Base-by-base conservation (phyloP, 2,888 invertebrate genomes). In the Sphinx pinastri region DNA sequence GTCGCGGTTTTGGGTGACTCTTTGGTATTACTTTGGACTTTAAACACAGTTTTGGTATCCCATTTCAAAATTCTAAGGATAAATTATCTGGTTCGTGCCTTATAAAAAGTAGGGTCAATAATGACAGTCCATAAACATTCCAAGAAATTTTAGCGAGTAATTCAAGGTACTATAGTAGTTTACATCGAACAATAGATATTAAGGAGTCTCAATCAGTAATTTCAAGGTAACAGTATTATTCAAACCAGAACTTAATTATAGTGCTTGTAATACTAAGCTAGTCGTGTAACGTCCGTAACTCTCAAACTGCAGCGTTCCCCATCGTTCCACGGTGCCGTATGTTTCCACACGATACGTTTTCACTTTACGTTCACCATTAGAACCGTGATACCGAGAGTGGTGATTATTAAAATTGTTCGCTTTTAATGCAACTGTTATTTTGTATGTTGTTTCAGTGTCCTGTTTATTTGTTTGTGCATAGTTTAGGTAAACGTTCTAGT, bases 401-500 rank as follows among this genome's bases (percentile, higher is more conserved):
- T 70, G 70, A 71, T 73, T 73, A 73, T 73, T 71, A 60, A 73
- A 73, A 72, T 69, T 70, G 70, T 67, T 60, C 69, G 68, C 69
- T 71, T 71, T 72, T 68, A 73, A 68, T 70, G 58, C 66, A 47
- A 70, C 47, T 25, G 71, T 68, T 63, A 19, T 60, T 63, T 63
- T 19, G 63, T 63, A 63, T 19, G 49, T 63, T 63, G 63, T 49
- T 57, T 63, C 49, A 16, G 47, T 63, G 19, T 63, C 19, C 49
- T 12, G 49, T 63, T 63, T 63, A 49, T 63, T 63, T 63, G 19
- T 63, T 63, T 49, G 55, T 19, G 55, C 55, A 55, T 19, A n/a
- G 60, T 60, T 47, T 60, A 8, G 47, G 49, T 13, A 49, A 63
- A 47, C 47, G 13, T 19, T 49, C 45, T 63, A 19, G 45, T 16